Evolutionary conservation across 1,140 invertebrate species (phyloP).

Genomic region (Frieseomelitta varia): DNA sequence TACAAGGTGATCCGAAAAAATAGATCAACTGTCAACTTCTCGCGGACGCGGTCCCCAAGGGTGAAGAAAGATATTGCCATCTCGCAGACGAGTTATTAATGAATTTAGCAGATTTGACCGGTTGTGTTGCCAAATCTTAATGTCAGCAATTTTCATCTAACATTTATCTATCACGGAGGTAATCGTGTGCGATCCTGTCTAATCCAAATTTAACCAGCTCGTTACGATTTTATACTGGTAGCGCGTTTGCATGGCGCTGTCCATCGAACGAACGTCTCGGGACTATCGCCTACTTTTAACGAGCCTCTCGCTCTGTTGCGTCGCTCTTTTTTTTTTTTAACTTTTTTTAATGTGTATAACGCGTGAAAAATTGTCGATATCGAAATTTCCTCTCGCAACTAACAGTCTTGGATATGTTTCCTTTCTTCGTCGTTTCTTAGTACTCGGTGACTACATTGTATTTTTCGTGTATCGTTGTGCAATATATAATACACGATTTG

Average conservation of each 20-base stretch:
- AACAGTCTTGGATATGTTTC: too few relatives aligned
- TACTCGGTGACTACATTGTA: too few relatives aligned
- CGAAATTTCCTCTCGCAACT: too few relatives aligned
- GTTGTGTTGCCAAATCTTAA: neutral
- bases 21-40: neutral
- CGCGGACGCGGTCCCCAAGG: neutral
- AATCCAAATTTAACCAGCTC: slow-evolving; percentile 8
- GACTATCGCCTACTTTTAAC: neutral
- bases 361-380: too few relatives aligned
- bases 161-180: neutral
- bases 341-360: too few relatives aligned
- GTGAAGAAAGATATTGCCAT: neutral
- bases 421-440: too few relatives aligned
- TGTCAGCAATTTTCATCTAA: slow-evolving; percentile 3
- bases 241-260: neutral
- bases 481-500: too few relatives aligned
- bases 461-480: too few relatives aligned
- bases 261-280: neutral
- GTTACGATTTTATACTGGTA: neutral
- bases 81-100: neutral
- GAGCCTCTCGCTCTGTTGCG: neutral
- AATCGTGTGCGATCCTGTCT: neutral
- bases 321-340: neutral
- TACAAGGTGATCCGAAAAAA: neutral
- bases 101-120: neutral